A percentile compares a stretch with the other conserved stretches of the same genome.
These are phyloP conservation scores for Halocynthia aurantium DNA, from an alignment of 23 tunicate species.

Conservation along the genomic window DNA sequence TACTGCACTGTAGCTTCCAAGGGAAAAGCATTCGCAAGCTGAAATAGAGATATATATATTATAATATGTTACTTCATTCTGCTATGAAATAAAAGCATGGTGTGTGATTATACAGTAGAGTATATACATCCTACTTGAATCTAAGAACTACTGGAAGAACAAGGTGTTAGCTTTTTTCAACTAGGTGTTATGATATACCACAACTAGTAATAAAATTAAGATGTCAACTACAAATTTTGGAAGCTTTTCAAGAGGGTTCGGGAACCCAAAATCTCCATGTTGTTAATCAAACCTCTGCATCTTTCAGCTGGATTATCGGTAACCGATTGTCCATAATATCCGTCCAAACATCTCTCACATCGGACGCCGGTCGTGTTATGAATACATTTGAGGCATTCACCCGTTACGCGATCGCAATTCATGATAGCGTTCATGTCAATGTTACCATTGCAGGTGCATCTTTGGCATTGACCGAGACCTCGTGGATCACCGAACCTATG, in stretches of 20 bases:
- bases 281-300: slow-evolving; percentile 56
- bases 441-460: slow-evolving; percentile 92
- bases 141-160: too few species aligned
- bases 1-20: slow-evolving; percentile 53
- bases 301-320: slow-evolving; percentile 53
- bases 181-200: too few species aligned
- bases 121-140: too few species aligned
- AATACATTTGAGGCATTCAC: slow-evolving; percentile 91
- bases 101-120: not conserved
- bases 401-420: slow-evolving; percentile 87
- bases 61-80: not conserved
- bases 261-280: slow-evolving; percentile 2
- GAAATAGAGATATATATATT: slow-evolving; percentile 8
- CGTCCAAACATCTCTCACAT: slow-evolving; percentile 88
- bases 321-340: slow-evolving; percentile 85
- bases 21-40: slow-evolving; percentile 72
- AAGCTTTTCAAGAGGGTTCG: not conserved
- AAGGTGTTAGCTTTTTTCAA: too few species aligned
- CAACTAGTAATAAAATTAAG: not conserved
- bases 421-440: slow-evolving; percentile 83
- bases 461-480: slow-evolving; percentile 65
- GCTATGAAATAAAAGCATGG: not conserved
- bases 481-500: slow-evolving; percentile 72
- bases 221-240: not conserved
- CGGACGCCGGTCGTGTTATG: slow-evolving; percentile 88